Base-by-base conservation (phyloP, 2,797 vertebrate genomes). In the Choloepus didactylus region DNA sequence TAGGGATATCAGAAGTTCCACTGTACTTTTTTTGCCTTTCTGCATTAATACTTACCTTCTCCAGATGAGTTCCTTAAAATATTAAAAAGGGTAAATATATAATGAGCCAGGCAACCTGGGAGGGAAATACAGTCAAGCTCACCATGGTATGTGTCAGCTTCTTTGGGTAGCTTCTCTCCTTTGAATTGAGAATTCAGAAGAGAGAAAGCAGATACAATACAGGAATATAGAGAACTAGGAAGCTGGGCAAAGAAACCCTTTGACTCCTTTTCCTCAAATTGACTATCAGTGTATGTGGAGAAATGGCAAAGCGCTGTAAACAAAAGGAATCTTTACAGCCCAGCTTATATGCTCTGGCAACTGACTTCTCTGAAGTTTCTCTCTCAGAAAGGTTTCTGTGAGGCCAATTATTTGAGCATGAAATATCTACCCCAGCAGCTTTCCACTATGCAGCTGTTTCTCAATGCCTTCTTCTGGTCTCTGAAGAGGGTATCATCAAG, bases 401-500 rank as follows among this genome's bases (percentile, higher is more conserved):
- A 29, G 46, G 18, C 21, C 82, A 51, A 5, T 82, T 38, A 82
- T 59, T 6, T 59, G 25, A 93, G 69, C 25, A 10, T 18, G 29
- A 89, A 89, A 5, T 15, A 49, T 70, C 14, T 27, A 21, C 3
- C 5, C 38, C 27, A 2, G 56, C 19, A 29, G 29, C 21, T n/a
- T 80, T 62, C 56, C n/a, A 56, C 27, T 51, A 2, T 67, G 70
- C 70, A 93, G 84, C 59, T 94, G 77, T 81, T 79, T 82, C 76
- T 62, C 64, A 64, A 79, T 21, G 46, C 8, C 15, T 93, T 73
- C 59, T 79, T 94, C 35, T 67, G 15, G 60, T 95, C 91, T 94
- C 84, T 75, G 77, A 94, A 93, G 89, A 89, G 83, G 69, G 60
- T 27, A 51, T 73, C 94, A 92, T 85, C 73, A 70, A 82, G 73